Base-by-base conservation (phyloP, 2,797 vertebrate species). In the Margarornis squamiger region DNA sequence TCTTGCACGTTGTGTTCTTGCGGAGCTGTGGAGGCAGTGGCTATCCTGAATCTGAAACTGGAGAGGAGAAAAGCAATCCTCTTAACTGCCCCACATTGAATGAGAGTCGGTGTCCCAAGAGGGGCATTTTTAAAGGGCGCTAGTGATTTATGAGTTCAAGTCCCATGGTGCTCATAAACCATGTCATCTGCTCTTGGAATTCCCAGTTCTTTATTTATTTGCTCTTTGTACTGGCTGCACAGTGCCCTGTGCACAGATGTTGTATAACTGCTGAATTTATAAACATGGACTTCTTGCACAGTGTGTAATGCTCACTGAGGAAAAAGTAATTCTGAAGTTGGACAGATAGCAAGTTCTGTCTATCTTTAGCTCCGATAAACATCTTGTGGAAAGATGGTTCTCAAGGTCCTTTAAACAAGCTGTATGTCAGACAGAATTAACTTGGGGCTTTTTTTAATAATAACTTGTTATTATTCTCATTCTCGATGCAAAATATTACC, bases 361-460 rank as follows among this genome's bases (percentile, higher is more conserved):
- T 93, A 17, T 91, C 72, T 93, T 92, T 92, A 89, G 72, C 80
- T 94, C 70, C 51, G 72, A 94, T 93, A 88, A 70, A 29, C 86
- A 92, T 95, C 67, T 92, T 55, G 54, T 72, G 81, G 34, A 92
- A 93, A 93, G 39, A 51, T 77, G 78, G 7, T 94, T 95, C 79
- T 67, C 78, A 89, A 97, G 86, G 90, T 94, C 91, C 84, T 95
- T 93, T 90, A 97, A 97, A 91, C 82, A 97, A 96, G 73, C 80
- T 39, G 10, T 68, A 71, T 81, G 85, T 73, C 77, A 87, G 94
- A 82, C 74, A 36, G 61, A 87, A 76, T 38, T 80, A 65, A 73
- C 32, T 45, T 45, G 27, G 43, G 10, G 20, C 3, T 75, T 43
- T 82, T 66, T 80, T 66, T 41, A 41, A 41, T 82, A 89, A 45